Evolutionary conservation across 2,888 invertebrate species (phyloP), one percentile per base, ranked within the genome.

Genomic region (Gari tellinella): DNA sequence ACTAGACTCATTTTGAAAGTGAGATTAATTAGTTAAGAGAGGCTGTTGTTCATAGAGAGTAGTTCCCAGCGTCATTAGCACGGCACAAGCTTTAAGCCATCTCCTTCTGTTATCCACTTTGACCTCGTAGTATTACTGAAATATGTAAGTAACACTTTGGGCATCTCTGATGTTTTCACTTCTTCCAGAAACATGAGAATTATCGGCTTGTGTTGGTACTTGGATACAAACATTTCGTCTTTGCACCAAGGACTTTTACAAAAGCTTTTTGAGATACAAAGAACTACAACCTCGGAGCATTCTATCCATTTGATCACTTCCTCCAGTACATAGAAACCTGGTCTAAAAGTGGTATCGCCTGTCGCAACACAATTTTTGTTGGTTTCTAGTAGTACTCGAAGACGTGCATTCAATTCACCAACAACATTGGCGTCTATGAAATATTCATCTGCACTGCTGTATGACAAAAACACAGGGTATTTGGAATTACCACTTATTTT

Each of bases 161-260:
- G 31, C 31, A 31, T 31, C 4, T 31, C 31, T 31, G 31, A 31
- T 10, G 31, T 31, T 31, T 31, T 31, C 4, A 31, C 45, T 21
- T n/a, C n/a, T 45, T 45, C 45, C 5, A 45, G 45, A 45, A 45
- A 45, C 45, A 45, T 45, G 10, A 45, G 17, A 45, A 45, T n/a
- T n/a, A 21, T 21, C 3, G 45, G 45, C 17, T 4, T 45, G 10
- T 21, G 17, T 17, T 17, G n/a, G n/a, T n/a, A n/a, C n/a, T n/a
- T n/a, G n/a, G n/a, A n/a, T n/a, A n/a, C n/a, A n/a, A n/a, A n/a
- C n/a, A n/a, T n/a, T n/a, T n/a, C n/a, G n/a, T n/a, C n/a, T n/a
- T n/a, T n/a, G n/a, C n/a, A n/a, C n/a, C n/a, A n/a, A n/a, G n/a
- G n/a, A n/a, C n/a, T n/a, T n/a, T n/a, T n/a, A n/a, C n/a, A n/a